Evolutionary conservation across 2,113 vertebrate genomes (phyloP).

Genomic region (Xyrauchen texanus): DNA sequence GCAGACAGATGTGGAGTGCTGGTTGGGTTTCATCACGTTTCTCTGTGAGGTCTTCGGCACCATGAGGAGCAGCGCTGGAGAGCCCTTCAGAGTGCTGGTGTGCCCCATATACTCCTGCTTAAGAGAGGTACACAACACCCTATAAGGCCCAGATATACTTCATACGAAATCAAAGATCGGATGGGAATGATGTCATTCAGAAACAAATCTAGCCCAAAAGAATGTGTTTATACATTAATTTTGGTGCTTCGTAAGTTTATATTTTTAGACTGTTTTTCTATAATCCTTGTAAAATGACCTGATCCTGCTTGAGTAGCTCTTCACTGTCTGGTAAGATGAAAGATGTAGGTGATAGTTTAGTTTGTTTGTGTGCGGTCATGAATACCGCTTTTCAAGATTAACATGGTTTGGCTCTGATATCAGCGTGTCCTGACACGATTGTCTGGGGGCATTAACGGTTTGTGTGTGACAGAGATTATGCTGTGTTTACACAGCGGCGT

Average conservation of each 20-base stretch:
- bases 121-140: slow-evolving; percentile 84
- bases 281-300: too few relatives aligned
- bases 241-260: too few relatives aligned
- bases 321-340: neutral
- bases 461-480: slow-evolving; percentile 9
- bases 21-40: slow-evolving; percentile 98
- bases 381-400: neutral
- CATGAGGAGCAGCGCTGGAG: slow-evolving; percentile 93
- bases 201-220: too few relatives aligned
- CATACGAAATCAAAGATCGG: too few relatives aligned
- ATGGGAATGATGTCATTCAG: too few relatives aligned
- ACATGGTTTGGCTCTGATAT: neutral
- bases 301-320: too few relatives aligned
- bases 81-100: slow-evolving; percentile 94
- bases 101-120: slow-evolving; percentile 98
- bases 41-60: slow-evolving; percentile 94
- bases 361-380: slow-evolving; percentile 15
- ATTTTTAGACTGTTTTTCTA: too few relatives aligned
- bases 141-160: too few relatives aligned
- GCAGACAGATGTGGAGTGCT: slow-evolving; percentile 89
- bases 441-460: neutral
- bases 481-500: slow-evolving; percentile 33
- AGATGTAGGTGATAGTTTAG: neutral
- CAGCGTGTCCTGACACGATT: slow-evolving; percentile 6
- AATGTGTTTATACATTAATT: too few relatives aligned